phyloP scores from a whole-genome alignment of 2,797 vertebrate genomes.

The Cyclopterus lumpus region DNA sequence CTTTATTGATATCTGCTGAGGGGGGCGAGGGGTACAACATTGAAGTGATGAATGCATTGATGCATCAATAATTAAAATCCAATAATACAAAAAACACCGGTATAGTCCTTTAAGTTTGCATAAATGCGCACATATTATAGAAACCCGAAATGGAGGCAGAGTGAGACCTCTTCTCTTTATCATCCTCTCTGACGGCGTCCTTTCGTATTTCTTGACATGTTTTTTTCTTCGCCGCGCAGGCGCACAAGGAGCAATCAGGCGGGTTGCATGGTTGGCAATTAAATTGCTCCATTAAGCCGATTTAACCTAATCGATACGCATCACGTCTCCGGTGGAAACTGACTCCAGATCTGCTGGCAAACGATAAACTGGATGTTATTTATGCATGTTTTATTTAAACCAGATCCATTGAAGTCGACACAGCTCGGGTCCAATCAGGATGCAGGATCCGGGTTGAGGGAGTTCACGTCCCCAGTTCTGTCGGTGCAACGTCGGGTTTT shows the following conservation, averaged over 20 bases:
- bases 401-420: slow-evolving; percentile 20
- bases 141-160: slow-evolving; percentile 9
- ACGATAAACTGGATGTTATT: background rate
- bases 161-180: slow-evolving; percentile 48
- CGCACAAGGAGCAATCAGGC: slow-evolving; percentile 76
- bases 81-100: background rate
- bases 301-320: slow-evolving; percentile 6
- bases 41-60: too few species aligned
- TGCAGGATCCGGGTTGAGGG: slow-evolving; percentile 68
- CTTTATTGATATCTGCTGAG: too few species aligned
- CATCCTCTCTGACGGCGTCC: slow-evolving; percentile 56
- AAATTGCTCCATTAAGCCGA: slow-evolving; percentile 64
- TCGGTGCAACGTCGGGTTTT: slow-evolving; percentile 36
- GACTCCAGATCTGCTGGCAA: background rate
- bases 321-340: background rate
- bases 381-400: background rate
- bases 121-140: background rate
- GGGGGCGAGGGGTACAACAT: too few species aligned
- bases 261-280: slow-evolving; percentile 70
- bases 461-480: slow-evolving; percentile 61
- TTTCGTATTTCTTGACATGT: slow-evolving; percentile 59
- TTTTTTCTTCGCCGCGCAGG: slow-evolving; percentile 65
- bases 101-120: slow-evolving; percentile 7
- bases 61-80: too few species aligned
- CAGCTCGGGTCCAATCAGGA: slow-evolving; percentile 69